A percentile compares a stretch with the other conserved stretches of the same genome.
Conservation (phyloP, 2,113 vertebrate genomes). For the Corydoras sp. region DNA sequence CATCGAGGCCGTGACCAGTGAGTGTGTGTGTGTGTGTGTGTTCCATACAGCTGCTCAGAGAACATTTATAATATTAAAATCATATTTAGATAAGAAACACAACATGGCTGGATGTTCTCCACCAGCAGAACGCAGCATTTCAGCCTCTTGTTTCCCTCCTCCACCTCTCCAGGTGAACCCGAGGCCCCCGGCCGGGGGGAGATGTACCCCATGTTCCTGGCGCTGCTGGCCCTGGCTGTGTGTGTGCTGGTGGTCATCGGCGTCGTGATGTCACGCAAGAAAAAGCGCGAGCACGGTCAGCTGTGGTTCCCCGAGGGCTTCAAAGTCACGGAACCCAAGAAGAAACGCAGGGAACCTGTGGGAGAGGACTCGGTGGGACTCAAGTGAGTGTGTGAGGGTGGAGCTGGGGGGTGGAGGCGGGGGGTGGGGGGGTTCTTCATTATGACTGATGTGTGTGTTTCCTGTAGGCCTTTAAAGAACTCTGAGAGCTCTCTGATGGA, state of each 20-base stretch:
- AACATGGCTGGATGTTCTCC: too few relatives aligned
- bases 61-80: too few relatives aligned
- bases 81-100: too few relatives aligned
- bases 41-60: too few relatives aligned
- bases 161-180: slow-evolving; percentile 69
- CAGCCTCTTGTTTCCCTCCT: slow-evolving; percentile 10
- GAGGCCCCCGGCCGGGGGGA: slow-evolving; percentile 58
- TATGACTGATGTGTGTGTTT: neutral
- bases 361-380: slow-evolving; percentile 96
- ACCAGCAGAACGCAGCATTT: too few relatives aligned
- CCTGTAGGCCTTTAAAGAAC: slow-evolving; percentile 83
- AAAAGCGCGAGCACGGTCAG: slow-evolving; percentile 90
- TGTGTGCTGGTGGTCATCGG: slow-evolving; percentile 75
- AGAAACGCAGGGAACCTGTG: slow-evolving; percentile 89
- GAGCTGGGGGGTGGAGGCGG: too few relatives aligned
- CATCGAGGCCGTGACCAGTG: slow-evolving; percentile 89
- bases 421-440: too few relatives aligned
- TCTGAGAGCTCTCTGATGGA: slow-evolving; percentile 88
- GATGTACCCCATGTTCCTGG: slow-evolving; percentile 85
- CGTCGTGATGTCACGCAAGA: slow-evolving; percentile 83
- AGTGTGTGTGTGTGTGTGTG: slow-evolving; percentile 51
- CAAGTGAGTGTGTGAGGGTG: slow-evolving; percentile 68
- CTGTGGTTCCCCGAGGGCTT: slow-evolving; percentile 97
- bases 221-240: slow-evolving; percentile 67
- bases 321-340: slow-evolving; percentile 87